Base-by-base conservation (phyloP, 2,113 vertebrate genomes). In the Gadus chalcogrammus region DNA sequence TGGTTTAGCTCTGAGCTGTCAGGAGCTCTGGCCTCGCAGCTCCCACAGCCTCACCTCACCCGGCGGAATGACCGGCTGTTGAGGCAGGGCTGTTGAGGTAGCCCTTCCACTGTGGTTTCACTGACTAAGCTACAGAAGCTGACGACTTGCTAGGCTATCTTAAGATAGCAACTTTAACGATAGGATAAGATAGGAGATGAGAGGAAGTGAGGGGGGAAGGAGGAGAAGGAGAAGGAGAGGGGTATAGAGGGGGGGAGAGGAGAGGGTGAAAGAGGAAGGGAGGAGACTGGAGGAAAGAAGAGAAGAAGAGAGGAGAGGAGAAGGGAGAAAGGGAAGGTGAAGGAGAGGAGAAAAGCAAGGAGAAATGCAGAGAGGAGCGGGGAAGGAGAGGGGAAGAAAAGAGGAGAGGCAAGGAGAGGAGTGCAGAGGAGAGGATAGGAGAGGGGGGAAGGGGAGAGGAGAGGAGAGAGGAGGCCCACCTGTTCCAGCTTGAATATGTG, bases 401-500 rank as follows among this genome's bases (percentile, higher is more conserved):
- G 65, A 67, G 65, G 53, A 22, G 22, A 48, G 42, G 27, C 3
- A 20, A 22, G 65, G 64, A 52, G 42, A 18, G 4, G 15, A 31
- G 11, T 11, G n/a, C 18, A 52, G 18, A 65, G 17, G 13, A 16
- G 18, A 18, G 16, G 13, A 16, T 13, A 18, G 16, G 65, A 27
- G 22, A 22, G n/a, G 15, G n/a, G 15, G 1, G 16, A 18, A 52
- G 64, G 20, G 18, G 18, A 24, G 5, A 16, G 13, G 16, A 15
- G 16, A 56, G 24, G 42, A 28, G 24, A 12, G 35, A 28, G 55
- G 4, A 53, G 48, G 53, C 9, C 7, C 77, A 97, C 97, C 92
- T 99, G 97, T 63, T 99, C 96, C 27, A 98, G 78, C 79, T 99
- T 97, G 80, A 99, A 99, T 84, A 97, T 95, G 89, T 99, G 96